These are phyloP conservation scores for Biston betularia DNA, from an alignment of 2,888 invertebrate species.

Conservation along the genomic window DNA sequence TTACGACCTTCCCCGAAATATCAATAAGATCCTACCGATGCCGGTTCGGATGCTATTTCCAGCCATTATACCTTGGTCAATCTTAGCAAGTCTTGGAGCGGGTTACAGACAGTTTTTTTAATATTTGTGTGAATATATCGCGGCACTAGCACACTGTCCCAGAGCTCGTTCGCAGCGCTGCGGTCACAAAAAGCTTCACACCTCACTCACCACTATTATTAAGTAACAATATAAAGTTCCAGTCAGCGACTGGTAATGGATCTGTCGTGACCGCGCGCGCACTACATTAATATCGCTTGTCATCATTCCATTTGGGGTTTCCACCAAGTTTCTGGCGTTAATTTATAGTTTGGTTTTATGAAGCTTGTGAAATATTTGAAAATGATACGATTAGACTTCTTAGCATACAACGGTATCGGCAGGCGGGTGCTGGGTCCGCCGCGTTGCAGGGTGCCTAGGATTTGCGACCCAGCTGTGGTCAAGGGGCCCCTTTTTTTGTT, in stretches of 20 bases:
- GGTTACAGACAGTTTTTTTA: too few relatives aligned
- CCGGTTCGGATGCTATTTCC: too few relatives aligned
- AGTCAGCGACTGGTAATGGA: slow-evolving; percentile 41
- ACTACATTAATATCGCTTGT: slow-evolving; percentile 42
- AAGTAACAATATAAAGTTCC: slow-evolving; percentile 27
- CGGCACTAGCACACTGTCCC: neutral
- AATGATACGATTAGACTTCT: neutral
- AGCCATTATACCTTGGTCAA: too few relatives aligned
- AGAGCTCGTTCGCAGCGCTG: neutral
- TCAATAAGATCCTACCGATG: too few relatives aligned
- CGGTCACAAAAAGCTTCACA: slow-evolving; percentile 16
- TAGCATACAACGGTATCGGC: too few relatives aligned
- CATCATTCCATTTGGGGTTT: slow-evolving; percentile 37
- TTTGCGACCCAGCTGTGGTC: too few relatives aligned
- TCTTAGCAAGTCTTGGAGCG: too few relatives aligned
- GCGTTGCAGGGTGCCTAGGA: too few relatives aligned
- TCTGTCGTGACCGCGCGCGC: slow-evolving; percentile 41
- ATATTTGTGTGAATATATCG: neutral
- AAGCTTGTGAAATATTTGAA: slow-evolving; percentile 9
- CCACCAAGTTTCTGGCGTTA: slow-evolving; percentile 28
- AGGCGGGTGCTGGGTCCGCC: too few relatives aligned
- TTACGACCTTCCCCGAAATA: too few relatives aligned
- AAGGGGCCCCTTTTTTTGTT: too few relatives aligned
- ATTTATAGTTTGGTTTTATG: slow-evolving; percentile 25
- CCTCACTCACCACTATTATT: slow-evolving; percentile 38